Base-by-base conservation (phyloP, 2,888 invertebrate genomes). In the Cerastis leucographa region DNA sequence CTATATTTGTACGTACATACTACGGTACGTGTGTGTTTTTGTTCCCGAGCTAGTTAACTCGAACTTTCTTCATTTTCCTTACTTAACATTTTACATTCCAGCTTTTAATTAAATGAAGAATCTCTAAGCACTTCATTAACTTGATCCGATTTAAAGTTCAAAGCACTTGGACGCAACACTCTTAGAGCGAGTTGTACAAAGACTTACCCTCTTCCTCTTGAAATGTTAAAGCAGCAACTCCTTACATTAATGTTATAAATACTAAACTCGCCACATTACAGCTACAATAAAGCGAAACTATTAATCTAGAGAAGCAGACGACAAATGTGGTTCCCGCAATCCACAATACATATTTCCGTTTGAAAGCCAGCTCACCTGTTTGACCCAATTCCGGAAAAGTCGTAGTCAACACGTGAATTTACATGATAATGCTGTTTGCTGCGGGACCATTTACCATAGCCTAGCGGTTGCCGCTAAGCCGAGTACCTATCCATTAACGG, bases 361-460 rank as follows among this genome's bases (percentile, higher is more conserved):
- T 73, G 77, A 80, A 81, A 82, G 74, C 69, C 81, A 69, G 74
- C 73, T 88, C 89, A 89, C 90, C 88, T 91, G 89, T 89, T 89
- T 90, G 90, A 92, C 93, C 93, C 86, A 90, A 91, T 92, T 93
- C 87, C 74, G 81, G 77, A 81, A 85, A 85, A 87, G 76, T 77
- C 84, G 79, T 81, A 90, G 91, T 91, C 92, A 92, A 92, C 93
- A 91, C 90, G 90, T 89, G 87, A 92, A 94, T 95, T 94, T 94
- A 90, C 94, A 94, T 94, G 91, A 93, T 93, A 94, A 95, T 93
- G 83, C 90, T 91, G 93, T 93, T 94, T 92, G 90, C 90, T 84
- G 87, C 88, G 88, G 88, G 86, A 89, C 89, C 86, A 88, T 92
- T 93, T 91, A 91, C 90, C 91, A 89, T 91, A 81, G 71, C 71